Percentiles rank a stretch among this genome's conserved stretches.
Conservation (phyloP, 2,113 vertebrate genomes). For the Danionella cerebrum region DNA sequence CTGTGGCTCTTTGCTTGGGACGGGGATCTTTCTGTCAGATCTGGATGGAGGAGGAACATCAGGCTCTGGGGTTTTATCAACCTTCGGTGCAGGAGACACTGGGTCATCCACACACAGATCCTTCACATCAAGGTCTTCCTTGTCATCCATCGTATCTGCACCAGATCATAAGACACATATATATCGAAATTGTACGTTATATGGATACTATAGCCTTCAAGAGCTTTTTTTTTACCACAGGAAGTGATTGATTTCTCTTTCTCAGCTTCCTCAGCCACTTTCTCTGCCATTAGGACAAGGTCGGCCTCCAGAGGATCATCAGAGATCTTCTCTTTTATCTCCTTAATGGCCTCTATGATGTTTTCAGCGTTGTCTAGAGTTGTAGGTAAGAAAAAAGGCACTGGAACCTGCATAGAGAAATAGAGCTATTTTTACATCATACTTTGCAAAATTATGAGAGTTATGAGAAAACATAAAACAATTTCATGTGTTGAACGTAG, state of each 20-base stretch:
- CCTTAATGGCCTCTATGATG: conserved; percentile 75
- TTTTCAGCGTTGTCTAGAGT: conserved; percentile 74
- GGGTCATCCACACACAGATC: conserved; percentile 87
- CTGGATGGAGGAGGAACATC: conserved; percentile 50
- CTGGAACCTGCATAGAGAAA: conserved; percentile 70
- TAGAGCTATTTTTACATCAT: not conserved
- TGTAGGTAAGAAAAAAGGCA: conserved; percentile 86
- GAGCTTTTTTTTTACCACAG: conserved; percentile 61
- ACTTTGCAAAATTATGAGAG: not conserved
- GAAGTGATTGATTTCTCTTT: conserved; percentile 69
- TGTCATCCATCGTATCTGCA: conserved; percentile 78
- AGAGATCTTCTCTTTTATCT: conserved; percentile 84
- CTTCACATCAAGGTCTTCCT: conserved; percentile 83
- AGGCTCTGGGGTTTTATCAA: conserved; percentile 59
- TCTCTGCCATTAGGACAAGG: conserved; percentile 95
- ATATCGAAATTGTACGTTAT: not conserved
- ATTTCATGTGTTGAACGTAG: too few relatives aligned
- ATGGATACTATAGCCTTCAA: not conserved
- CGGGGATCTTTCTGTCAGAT: conserved; percentile 49
- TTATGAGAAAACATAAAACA: too few relatives aligned
- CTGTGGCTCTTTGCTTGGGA: conserved; percentile 52
- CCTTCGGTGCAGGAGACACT: conserved; percentile 68
- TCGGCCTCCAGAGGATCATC: conserved; percentile 85
- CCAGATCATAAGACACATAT: not conserved
- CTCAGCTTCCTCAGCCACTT: conserved; percentile 84